phyloP scores from a whole-genome alignment of 2,888 invertebrate species.

The Ceraclea dissimilis region DNA sequence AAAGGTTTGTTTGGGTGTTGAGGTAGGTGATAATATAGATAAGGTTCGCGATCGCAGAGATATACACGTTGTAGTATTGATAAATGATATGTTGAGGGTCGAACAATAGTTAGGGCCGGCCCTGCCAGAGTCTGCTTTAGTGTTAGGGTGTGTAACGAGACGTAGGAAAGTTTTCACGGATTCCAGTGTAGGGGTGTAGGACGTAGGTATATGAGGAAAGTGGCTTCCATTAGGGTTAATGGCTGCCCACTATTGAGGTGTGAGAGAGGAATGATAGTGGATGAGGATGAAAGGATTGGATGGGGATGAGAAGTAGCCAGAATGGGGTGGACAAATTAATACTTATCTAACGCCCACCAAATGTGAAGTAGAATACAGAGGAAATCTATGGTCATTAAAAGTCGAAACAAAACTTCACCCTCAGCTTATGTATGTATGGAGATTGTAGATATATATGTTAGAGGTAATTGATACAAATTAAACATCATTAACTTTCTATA shows the following conservation, averaged over 20 bases:
- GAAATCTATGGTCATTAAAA: constrained; percentile 10
- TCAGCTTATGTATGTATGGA: background rate
- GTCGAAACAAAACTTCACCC: constrained; percentile 12
- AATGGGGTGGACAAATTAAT: constrained; percentile 10
- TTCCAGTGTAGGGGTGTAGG: no score
- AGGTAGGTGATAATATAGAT: no score
- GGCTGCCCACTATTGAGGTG: constrained; percentile 2
- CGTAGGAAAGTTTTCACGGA: constrained; percentile 11
- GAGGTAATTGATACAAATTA: constrained; percentile 10
- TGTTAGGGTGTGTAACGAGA: constrained; percentile 9
- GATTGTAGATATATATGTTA: constrained; percentile 3
- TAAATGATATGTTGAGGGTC: background rate
- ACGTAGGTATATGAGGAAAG: constrained; percentile 11
- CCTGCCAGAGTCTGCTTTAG: background rate
- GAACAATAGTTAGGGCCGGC: background rate
- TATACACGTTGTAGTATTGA: background rate
- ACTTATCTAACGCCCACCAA: constrained; percentile 13
- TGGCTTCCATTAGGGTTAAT: constrained; percentile 16
- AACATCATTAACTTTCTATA: constrained; percentile 2
- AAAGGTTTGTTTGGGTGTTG: no score
- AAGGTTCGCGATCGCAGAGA: no score
- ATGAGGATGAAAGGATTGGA: background rate
- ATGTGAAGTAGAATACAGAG: constrained; percentile 1
- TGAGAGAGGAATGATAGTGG: constrained; percentile 1
- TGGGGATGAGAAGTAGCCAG: background rate